phyloP scores from a whole-genome alignment of 2,797 vertebrate species.

The Gephyroberyx darwinii region DNA sequence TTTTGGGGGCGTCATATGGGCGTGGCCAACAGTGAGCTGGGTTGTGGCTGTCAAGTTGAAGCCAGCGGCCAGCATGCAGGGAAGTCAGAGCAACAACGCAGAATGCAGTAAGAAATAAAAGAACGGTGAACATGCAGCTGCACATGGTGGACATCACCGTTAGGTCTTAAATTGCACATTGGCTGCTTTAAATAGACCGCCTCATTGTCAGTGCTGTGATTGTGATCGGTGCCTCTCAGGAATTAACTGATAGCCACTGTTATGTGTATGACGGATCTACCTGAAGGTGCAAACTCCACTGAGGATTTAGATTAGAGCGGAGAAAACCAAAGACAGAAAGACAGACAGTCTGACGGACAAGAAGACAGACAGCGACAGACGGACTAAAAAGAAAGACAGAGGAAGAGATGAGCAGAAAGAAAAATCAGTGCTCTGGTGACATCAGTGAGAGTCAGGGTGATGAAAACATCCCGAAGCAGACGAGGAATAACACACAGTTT shows the following conservation, averaged over 20 bases:
- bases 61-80: no score
- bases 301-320: neutral
- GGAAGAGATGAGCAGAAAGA: slow-evolving; percentile 26
- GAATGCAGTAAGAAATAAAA: no score
- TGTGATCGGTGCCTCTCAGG: slow-evolving; percentile 1
- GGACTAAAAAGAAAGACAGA: neutral
- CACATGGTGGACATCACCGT: no score
- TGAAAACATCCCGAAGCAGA: neutral
- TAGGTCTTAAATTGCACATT: no score
- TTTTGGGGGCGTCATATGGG: no score
- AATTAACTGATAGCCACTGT: slow-evolving; percentile 1
- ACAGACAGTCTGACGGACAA: no score
- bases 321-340: no score
- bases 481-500: slow-evolving; percentile 14
- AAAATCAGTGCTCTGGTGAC: slow-evolving; percentile 21
- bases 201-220: neutral
- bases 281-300: neutral
- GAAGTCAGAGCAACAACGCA: no score
- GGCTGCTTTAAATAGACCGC: neutral
- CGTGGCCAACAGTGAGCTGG: no score
- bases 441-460: slow-evolving; percentile 11
- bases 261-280: slow-evolving; percentile 12
- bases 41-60: no score
- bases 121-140: no score
- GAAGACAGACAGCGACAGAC: no score